Conservation (phyloP, 2,888 invertebrate species). For the Diadromus collaris region DNA sequence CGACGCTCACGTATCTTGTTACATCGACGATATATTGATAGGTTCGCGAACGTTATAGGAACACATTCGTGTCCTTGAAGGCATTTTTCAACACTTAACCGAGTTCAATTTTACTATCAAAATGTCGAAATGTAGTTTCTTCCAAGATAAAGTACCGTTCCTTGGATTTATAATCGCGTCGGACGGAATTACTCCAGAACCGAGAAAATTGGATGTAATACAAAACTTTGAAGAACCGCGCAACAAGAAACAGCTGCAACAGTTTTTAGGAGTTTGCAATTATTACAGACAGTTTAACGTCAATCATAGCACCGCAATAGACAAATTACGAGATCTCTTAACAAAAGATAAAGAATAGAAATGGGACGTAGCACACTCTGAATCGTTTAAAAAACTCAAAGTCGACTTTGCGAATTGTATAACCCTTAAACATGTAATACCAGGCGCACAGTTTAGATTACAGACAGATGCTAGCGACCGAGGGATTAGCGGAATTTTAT, state of each 20-base stretch:
- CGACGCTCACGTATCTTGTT: conserved; percentile 59
- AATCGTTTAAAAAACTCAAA: conserved; percentile 39
- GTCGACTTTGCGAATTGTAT: conserved; percentile 32
- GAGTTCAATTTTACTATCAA: conserved; percentile 65
- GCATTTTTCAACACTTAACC: conserved; percentile 60
- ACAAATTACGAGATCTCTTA: conserved; percentile 42
- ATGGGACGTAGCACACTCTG: conserved; percentile 30
- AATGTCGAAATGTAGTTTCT: conserved; percentile 65
- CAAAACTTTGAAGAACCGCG: conserved; percentile 61
- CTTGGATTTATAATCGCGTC: conserved; percentile 27
- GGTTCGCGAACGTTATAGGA: conserved; percentile 62
- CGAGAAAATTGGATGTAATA: conserved; percentile 61
- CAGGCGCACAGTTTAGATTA: conserved; percentile 35
- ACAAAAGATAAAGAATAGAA: conserved; percentile 30
- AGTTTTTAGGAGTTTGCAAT: conserved; percentile 54
- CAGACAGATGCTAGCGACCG: conserved; percentile 53
- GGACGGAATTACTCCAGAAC: conserved; percentile 35
- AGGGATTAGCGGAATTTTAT: conserved; percentile 59
- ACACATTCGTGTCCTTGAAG: conserved; percentile 59
- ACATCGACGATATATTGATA: conserved; percentile 71
- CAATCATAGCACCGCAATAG: conserved; percentile 17
- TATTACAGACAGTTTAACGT: conserved; percentile 48
- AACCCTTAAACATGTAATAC: conserved; percentile 17
- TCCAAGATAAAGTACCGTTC: conserved; percentile 40
- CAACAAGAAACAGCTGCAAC: conserved; percentile 63